Base-by-base conservation (phyloP, 2,113 vertebrate genomes). In the Paratilapia polleni region DNA sequence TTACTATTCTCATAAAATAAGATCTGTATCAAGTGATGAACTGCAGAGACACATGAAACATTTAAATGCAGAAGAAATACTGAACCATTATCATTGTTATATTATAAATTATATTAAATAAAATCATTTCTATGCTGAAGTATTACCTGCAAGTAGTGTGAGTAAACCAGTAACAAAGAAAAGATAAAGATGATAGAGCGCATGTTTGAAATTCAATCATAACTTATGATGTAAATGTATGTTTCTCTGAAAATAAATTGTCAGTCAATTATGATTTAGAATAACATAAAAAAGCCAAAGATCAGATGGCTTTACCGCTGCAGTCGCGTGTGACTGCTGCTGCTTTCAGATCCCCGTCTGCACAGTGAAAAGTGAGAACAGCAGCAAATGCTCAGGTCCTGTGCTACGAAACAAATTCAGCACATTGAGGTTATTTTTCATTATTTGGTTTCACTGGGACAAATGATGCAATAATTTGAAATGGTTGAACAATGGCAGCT, bases 241-340 rank as follows among this genome's bases (percentile, higher is more conserved):
- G 8, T 19, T 26, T 22, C 15, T 58, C 7, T 56, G 31, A n/a
- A 28, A 52, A 63, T 76, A 70, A 52, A 49, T 26, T 56, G 81
- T 60, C 47, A 43, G 11, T 83, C 15, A 14, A 38, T 5, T 59
- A 9, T 56, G 78, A 57, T 60, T 78, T 22, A 57, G 26, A 62
- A 60, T 77, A 80, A 59, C 20, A 54, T 28, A 49, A 78, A 81
- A 81, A 76, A 75, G 2, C 31, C 7, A 24, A 4, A 38, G 20
- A 17, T 8, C 12, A 61, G 41, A 1, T 4, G 0, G 74, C 31
- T 81, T 74, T 20, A 78, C 24, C 22, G 8, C 7, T 83, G 28
- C 76, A 83, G 47, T 36, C 28, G 17, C 76, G 61, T 81, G 63
- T 84, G 64, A 84, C 78, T 58, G 49, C 19, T 68, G 54, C 2